Conservation (phyloP, 1,140 invertebrate genomes). For the Drosophila sp. region DNA sequence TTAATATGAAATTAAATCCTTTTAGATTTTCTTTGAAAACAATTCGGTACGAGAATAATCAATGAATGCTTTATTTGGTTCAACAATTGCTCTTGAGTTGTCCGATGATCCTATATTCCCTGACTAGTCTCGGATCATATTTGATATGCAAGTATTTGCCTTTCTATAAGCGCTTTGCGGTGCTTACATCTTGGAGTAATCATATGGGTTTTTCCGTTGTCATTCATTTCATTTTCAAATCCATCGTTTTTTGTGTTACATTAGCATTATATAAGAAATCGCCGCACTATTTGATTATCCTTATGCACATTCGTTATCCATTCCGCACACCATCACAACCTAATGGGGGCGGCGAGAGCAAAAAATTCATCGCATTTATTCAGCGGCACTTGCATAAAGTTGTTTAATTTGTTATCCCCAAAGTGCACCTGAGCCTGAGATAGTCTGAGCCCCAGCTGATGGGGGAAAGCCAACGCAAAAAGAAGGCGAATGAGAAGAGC, state of each 20-base stretch:
- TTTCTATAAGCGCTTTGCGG: no score
- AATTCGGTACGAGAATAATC: no score
- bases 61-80: no score
- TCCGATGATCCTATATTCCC: no score
- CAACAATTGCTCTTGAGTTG: no score
- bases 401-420: constrained; percentile 79
- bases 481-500: constrained; percentile 20
- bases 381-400: constrained; percentile 64
- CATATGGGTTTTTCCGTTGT: background rate
- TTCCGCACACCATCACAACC: background rate
- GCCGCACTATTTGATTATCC: background rate
- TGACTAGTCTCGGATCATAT: no score
- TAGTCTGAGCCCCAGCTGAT: constrained; percentile 6
- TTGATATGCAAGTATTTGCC: no score
- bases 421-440: constrained; percentile 70
- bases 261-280: background rate
- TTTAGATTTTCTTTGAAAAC: no score
- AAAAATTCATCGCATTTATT: constrained; percentile 49
- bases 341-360: constrained; percentile 16
- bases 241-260: background rate
- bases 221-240: background rate
- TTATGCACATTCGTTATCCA: background rate
- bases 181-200: background rate
- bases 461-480: constrained; percentile 17
- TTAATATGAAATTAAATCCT: no score